These are phyloP conservation scores for Gambusia affinis DNA, from an alignment of 2,113 vertebrate genomes.

Conservation along the genomic window DNA sequence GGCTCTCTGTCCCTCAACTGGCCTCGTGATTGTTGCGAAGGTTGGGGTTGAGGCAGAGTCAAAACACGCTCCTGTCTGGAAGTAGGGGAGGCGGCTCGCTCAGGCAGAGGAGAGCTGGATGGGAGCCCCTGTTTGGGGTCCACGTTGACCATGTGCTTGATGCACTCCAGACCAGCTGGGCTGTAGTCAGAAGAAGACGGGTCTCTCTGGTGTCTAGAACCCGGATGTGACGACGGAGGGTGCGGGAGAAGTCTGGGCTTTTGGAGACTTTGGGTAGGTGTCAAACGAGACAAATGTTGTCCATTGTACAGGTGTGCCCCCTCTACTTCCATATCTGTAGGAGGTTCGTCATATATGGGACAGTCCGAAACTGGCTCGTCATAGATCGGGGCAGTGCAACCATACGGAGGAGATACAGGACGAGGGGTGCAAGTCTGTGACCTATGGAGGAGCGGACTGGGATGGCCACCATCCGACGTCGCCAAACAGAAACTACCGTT, in stretches of 20 bases:
- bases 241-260: constrained; percentile 83
- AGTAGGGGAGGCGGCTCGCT: constrained; percentile 60
- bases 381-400: constrained; percentile 82
- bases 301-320: constrained; percentile 71
- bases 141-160: constrained; percentile 91
- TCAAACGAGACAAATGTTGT: constrained; percentile 69
- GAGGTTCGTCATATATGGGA: constrained; percentile 90
- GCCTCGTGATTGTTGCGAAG: constrained; percentile 70
- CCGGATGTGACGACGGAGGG: constrained; percentile 70
- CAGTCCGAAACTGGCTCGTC: constrained; percentile 85
- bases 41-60: constrained; percentile 57
- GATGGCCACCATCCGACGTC: constrained; percentile 67
- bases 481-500: constrained; percentile 87
- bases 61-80: constrained; percentile 62
- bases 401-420: constrained; percentile 83
- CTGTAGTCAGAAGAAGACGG: constrained; percentile 86
- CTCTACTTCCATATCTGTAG: constrained; percentile 89
- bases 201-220: constrained; percentile 80
- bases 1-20: constrained; percentile 72
- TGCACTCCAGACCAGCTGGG: constrained; percentile 89
- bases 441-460: constrained; percentile 75
- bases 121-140: constrained; percentile 78
- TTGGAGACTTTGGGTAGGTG: constrained; percentile 82
- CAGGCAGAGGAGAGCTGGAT: constrained; percentile 62
- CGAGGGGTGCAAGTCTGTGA: constrained; percentile 79